Base-by-base conservation (phyloP, 2,888 invertebrate genomes). In the Anoncus sp. region DNA sequence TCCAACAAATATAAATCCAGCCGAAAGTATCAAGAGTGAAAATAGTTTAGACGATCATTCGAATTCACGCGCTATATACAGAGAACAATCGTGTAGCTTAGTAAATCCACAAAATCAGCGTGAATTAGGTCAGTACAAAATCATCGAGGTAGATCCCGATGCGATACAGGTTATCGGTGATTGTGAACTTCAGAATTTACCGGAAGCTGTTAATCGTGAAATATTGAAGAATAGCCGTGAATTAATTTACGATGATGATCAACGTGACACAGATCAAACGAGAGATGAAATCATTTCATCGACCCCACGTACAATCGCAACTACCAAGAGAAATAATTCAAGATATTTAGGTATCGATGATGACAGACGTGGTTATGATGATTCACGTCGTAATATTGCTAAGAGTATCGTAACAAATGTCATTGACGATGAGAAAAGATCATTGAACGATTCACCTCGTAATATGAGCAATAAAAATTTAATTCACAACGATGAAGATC, bases 151-250 rank as follows among this genome's bases (percentile, higher is more conserved):
- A 0, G 87, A 88, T 40, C 83, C 84, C 1, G 85, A 88, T 62
- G 85, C 85, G 0, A 88, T 88, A 49, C 87, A 88, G n/a, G 85
- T 86, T 31, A 87, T 88, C 53, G 85, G 78, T 16, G 87, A 87
- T 2, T 57, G 74, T 0, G 87, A 88, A 9, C 67, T 88, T 2
- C 82, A 87, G 18, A 85, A 88, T 5, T 65, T 88, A 6, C 87
- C 88, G 4, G 88, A 88, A 35, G 83, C 87, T 0, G 87, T 87
- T 24, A 88, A 87, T 55, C 82, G 79, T 1, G 87, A 88, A 31
- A 87, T 88, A 22, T 35, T 88, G 16, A 86, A 85, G 60, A 88
- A 87, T 75, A 87, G 88, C 16, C 82, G 85, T 0, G 87, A 88
- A 60, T 87, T 88, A 38, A 77, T 87, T 9, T 87, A 81, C 82